Evolutionary conservation across 2,888 invertebrate genomes (phyloP), one percentile per base, ranked within the genome.

Genomic region (Stegophylla sp.): DNA sequence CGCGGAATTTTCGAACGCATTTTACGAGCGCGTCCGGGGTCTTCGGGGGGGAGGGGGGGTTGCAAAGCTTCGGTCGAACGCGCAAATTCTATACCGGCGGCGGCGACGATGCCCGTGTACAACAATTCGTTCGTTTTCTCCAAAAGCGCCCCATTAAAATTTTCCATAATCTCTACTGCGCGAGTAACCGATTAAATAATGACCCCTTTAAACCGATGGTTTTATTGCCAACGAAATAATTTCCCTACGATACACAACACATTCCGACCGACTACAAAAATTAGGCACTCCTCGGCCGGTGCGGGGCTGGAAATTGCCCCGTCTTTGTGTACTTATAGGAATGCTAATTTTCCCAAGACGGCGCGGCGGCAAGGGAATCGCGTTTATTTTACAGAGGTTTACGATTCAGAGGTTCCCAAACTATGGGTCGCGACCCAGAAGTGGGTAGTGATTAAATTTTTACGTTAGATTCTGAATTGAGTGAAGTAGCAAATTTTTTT

Each of bases 191-290:
- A 75, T 75, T 66, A 75, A 64, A 75, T 41, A 43, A 26, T 1
- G 23, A 23, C 64, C 26, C n/a, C n/a, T 43, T 75, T 53, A 10
- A n/a, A n/a, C 41, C 0, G 64, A 53, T 4, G 63, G 74, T 74
- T 74, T 74, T 75, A 64, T 75, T 51, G 64, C 64, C 23, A 13
- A 53, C 34, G 53, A 64, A 41, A 75, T 43, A 64, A 53, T 74
- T 51, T 26, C 13, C n/a, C n/a, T n/a, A n/a, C n/a, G n/a, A n/a
- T n/a, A n/a, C n/a, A n/a, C n/a, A n/a, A 53, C 26, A n/a, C 41
- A 41, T 75, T 75, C 51, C 64, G 5, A 51, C 15, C 51, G 41
- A 41, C 51, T 64, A 63, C n/a, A n/a, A n/a, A n/a, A n/a, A n/a
- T 48, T 48, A 48, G 48, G 63, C 20, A 15, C 63, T 63, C 10